A percentile compares a stretch with the other conserved stretches of the same genome.
Evolutionary conservation across 2,888 invertebrate genomes (phyloP).

Genomic region (Lapara coniferarum): DNA sequence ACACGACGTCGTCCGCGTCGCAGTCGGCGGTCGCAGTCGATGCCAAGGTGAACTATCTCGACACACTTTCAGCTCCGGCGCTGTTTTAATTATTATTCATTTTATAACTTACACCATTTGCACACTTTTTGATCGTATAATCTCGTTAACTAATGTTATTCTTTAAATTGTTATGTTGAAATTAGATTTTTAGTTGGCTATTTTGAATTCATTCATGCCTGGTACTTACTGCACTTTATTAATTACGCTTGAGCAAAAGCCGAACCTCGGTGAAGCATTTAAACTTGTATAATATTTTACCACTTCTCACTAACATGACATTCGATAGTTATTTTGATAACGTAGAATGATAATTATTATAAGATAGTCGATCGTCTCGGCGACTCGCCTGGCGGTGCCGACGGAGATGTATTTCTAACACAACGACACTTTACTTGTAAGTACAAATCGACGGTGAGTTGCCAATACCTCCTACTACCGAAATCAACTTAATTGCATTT

Average conservation of each 20-base stretch:
- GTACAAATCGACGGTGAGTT: not conserved
- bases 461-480: no score
- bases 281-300: constrained; percentile 6
- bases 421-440: constrained; percentile 14
- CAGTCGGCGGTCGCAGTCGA: constrained; percentile 66
- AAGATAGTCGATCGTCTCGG: not conserved
- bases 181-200: not conserved
- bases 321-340: not conserved
- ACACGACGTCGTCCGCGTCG: constrained; percentile 67
- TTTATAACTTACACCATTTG: constrained; percentile 44
- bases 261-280: not conserved
- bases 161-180: not conserved
- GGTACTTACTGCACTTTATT: not conserved
- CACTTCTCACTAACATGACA: not conserved
- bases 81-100: constrained; percentile 27
- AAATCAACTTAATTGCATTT: no score
- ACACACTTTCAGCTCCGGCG: constrained; percentile 27
- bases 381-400: not conserved
- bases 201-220: not conserved
- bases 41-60: constrained; percentile 61
- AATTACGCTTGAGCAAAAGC: not conserved
- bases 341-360: not conserved
- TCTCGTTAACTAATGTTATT: constrained; percentile 6
- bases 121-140: constrained; percentile 43
- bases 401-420: not conserved